Conservation (phyloP, 2,797 vertebrate species). For the Thalassophryne amazonica region DNA sequence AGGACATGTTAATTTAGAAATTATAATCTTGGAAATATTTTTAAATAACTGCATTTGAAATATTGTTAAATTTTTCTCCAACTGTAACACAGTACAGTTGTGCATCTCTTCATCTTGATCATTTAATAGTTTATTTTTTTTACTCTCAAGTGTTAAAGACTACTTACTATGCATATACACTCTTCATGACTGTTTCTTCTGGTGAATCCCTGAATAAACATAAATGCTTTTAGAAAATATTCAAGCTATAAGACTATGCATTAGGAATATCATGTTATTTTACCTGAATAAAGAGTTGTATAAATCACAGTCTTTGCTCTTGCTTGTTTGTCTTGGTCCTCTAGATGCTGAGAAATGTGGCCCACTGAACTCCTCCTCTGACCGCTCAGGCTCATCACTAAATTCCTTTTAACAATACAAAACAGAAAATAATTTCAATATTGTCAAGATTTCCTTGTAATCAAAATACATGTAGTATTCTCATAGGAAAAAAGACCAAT, state of each 20-base stretch:
- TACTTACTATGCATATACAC: constrained; percentile 75
- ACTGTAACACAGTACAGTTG: no score
- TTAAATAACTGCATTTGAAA: no score
- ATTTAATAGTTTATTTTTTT: no score
- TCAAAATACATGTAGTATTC: not conserved
- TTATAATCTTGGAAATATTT: no score
- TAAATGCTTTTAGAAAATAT: constrained; percentile 1
- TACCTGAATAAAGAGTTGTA: constrained; percentile 66
- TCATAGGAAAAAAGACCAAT: no score
- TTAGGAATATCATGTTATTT: not conserved
- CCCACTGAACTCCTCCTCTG: constrained; percentile 62
- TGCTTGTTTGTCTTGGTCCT: constrained; percentile 41
- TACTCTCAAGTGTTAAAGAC: not conserved
- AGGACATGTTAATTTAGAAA: no score
- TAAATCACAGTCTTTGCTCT: constrained; percentile 38
- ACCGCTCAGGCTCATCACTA: constrained; percentile 60
- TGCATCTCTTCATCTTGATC: no score
- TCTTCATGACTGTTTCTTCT: constrained; percentile 59
- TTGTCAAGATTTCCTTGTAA: not conserved
- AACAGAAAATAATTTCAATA: not conserved
- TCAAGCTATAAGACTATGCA: not conserved
- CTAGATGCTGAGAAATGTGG: constrained; percentile 34
- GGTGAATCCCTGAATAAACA: constrained; percentile 55
- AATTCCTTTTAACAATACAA: constrained; percentile 60
- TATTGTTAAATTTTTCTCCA: no score